Conservation (phyloP, 2,797 vertebrate species). For the Bothrops alternatus region DNA sequence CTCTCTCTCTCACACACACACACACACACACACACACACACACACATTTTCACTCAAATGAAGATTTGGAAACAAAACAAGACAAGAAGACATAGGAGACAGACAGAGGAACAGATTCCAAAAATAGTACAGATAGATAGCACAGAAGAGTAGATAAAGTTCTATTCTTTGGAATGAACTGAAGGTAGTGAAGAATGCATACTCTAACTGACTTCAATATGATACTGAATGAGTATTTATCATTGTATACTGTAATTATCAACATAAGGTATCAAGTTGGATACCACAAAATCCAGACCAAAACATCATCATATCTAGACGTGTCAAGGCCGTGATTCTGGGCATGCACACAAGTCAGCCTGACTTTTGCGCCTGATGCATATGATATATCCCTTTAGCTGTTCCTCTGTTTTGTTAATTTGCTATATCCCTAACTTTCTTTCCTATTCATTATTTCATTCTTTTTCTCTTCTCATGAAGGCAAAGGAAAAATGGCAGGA, state of each 20-base stretch:
- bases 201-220: neutral
- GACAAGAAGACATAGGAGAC: neutral
- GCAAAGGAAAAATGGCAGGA: neutral
- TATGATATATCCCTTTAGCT: neutral
- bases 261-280: neutral
- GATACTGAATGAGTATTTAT: neutral
- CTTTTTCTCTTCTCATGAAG: neutral
- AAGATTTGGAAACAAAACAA: neutral
- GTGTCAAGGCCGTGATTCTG: neutral
- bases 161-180: neutral
- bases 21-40: no score
- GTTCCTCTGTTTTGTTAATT: neutral
- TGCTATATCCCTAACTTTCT: neutral
- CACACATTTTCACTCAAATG: neutral
- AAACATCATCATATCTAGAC: neutral
- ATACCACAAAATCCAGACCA: neutral
- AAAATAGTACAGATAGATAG: neutral
- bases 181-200: neutral
- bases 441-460: neutral
- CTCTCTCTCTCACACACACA: no score
- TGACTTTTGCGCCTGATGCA: neutral
- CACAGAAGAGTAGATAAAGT: neutral
- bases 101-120: neutral
- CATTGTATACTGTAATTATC: neutral
- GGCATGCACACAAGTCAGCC: neutral